These are phyloP conservation scores for Cydia fagiglandana DNA, from an alignment of 1,140 invertebrate species.

Conservation along the genomic window DNA sequence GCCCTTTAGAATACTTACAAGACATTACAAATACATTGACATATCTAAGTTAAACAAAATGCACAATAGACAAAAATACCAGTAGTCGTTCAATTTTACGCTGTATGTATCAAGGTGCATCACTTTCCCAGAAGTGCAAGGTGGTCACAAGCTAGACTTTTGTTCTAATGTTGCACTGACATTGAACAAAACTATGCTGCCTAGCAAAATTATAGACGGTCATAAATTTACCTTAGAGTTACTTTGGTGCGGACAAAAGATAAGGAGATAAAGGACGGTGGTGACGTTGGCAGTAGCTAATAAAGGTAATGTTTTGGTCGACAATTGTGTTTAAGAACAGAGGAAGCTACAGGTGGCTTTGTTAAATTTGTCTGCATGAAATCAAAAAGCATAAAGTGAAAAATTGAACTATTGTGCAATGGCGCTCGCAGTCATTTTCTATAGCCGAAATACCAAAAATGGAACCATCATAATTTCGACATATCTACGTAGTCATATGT, in stretches of 20 bases:
- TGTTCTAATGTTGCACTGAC: conserved; percentile 6
- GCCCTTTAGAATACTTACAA: too few species aligned
- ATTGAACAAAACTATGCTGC: conserved; percentile 14
- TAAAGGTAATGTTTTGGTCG: conserved; percentile 60
- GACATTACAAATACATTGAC: neutral
- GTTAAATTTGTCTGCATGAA: neutral
- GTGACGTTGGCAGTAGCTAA: conserved; percentile 27
- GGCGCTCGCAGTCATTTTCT: neutral
- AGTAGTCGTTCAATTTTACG: conserved; percentile 21
- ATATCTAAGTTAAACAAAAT: neutral
- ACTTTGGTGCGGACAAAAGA: conserved; percentile 36
- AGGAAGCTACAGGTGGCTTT: conserved; percentile 14
- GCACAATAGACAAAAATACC: neutral
- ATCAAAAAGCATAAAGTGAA: neutral
- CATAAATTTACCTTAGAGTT: conserved; percentile 27
- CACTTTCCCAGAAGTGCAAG: conserved; percentile 16
- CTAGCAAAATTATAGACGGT: conserved; percentile 10
- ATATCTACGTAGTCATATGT: too few species aligned
- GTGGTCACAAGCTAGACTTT: conserved; percentile 12
- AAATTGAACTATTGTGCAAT: neutral
- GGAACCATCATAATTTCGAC: too few species aligned
- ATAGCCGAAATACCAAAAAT: too few species aligned
- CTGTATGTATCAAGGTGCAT: neutral
- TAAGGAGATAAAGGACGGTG: neutral
- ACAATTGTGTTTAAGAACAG: conserved; percentile 41